Conservation (phyloP, 2,113 vertebrate species). For the Podocnemis expansa region DNA sequence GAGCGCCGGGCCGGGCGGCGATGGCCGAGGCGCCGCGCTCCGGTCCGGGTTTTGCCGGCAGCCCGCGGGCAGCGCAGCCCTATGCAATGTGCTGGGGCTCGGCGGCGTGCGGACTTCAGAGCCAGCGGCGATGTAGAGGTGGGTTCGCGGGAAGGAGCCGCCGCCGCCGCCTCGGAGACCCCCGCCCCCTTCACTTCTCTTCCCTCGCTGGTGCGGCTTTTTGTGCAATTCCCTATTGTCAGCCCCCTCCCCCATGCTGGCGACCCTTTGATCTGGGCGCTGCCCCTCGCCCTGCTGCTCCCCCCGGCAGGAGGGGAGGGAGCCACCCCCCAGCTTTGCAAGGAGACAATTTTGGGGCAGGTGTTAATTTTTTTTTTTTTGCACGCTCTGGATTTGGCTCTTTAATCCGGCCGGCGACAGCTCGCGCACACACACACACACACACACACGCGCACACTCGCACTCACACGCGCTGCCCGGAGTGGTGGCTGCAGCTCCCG, state of each 20-base stretch:
- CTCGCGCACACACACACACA: conserved; percentile 25
- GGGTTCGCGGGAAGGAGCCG: conserved; percentile 77
- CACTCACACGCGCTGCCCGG: conserved; percentile 32
- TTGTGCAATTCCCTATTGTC: neutral
- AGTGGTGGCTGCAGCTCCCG: conserved; percentile 35
- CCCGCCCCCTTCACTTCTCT: neutral
- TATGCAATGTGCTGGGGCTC: conserved; percentile 84
- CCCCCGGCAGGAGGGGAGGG: neutral
- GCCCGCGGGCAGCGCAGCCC: conserved; percentile 77
- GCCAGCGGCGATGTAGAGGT: conserved; percentile 93
- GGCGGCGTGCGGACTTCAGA: conserved; percentile 81
- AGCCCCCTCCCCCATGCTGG: neutral
- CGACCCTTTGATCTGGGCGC: neutral
- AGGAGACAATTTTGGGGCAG: neutral
- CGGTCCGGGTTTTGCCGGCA: conserved; percentile 91
- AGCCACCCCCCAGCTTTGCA: neutral
- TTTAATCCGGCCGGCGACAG: conserved; percentile 41
- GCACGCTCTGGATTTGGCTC: neutral
- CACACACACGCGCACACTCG: neutral
- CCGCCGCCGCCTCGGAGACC: neutral
- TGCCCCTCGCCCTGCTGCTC: conserved; percentile 44
- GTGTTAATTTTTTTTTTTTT: neutral
- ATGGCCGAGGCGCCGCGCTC: conserved; percentile 49
- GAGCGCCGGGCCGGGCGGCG: no score
- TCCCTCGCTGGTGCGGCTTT: neutral